Evolutionary conservation across 2,797 vertebrate genomes (phyloP).

Genomic region (Sebastes dallii): DNA sequence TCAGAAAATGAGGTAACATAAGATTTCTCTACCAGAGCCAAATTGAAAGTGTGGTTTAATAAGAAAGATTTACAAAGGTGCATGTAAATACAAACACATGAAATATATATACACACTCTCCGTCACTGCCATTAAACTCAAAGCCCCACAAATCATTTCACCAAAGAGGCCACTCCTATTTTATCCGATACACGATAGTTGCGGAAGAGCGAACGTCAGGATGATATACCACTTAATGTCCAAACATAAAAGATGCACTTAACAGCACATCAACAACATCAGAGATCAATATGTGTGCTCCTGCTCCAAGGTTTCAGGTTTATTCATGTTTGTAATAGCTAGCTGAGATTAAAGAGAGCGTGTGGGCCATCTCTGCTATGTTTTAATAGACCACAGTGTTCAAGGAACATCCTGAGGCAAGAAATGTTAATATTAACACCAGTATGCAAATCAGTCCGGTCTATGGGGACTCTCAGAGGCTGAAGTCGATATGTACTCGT

Average conservation of each 20-base stretch:
- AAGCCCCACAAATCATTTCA: conserved; percentile 3
- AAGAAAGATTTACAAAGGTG: neutral
- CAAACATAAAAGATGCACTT: conserved; percentile 42
- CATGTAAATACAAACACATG: conserved; percentile 8
- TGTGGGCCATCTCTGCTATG: neutral
- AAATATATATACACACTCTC: neutral
- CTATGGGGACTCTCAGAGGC: conserved; percentile 14
- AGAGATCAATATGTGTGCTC: conserved; percentile 45
- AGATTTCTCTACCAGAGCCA: neutral
- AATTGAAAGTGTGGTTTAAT: neutral
- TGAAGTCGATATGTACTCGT: conserved; percentile 1
- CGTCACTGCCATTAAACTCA: neutral
- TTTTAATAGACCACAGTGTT: conserved; percentile 36
- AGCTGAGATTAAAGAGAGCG: conserved; percentile 21
- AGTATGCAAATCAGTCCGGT: conserved; percentile 39
- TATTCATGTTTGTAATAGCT: conserved; percentile 32
- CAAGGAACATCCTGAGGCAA: conserved; percentile 43
- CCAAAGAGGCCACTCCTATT: neutral
- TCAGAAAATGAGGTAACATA: conserved; percentile 9
- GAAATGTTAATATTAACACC: conserved; percentile 45
- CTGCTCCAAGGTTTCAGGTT: conserved; percentile 37
- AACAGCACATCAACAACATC: conserved; percentile 36
- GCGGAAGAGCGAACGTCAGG: neutral
- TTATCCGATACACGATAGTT: neutral
- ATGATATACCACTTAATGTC: conserved; percentile 26